phyloP scores from a whole-genome alignment of 2,888 invertebrate genomes.

The Andricus curvator region DNA sequence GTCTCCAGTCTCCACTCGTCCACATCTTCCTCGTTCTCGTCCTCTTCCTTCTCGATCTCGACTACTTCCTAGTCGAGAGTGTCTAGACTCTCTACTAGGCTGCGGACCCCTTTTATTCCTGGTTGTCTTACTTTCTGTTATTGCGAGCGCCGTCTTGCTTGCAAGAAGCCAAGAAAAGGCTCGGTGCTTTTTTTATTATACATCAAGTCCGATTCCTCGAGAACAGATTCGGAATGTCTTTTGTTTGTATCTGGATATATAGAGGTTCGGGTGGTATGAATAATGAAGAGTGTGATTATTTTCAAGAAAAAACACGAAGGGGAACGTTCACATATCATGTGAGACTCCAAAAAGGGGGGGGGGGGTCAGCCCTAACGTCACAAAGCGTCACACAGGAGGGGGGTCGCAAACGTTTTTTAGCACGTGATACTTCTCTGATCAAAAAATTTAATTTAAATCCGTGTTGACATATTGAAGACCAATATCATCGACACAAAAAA shows the following conservation, averaged over 20 bases:
- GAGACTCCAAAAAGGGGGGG: too few relatives aligned
- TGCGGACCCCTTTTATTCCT: not conserved
- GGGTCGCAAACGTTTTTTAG: too few relatives aligned
- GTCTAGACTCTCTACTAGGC: conserved; percentile 14
- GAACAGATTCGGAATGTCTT: not conserved
- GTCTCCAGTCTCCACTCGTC: conserved; percentile 4
- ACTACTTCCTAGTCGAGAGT: not conserved
- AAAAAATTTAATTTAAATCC: too few relatives aligned
- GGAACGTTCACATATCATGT: not conserved
- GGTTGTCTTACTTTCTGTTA: not conserved
- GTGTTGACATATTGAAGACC: too few relatives aligned
- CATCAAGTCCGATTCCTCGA: not conserved
- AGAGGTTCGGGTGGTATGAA: not conserved
- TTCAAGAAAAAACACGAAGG: conserved; percentile 14
- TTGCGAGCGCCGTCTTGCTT: not conserved
- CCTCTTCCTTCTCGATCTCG: not conserved
- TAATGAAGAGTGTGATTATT: not conserved
- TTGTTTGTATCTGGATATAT: not conserved
- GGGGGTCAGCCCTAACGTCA: too few relatives aligned
- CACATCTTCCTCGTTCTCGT: conserved; percentile 3
- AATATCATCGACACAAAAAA: too few relatives aligned
- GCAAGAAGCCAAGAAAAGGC: not conserved
- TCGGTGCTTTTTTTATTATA: not conserved
- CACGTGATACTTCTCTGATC: too few relatives aligned
- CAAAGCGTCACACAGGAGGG: too few relatives aligned